Percentiles rank a stretch among this genome's conserved stretches.
Evolutionary conservation across 2,888 invertebrate genomes (phyloP).

Genomic region (Sthenelais limicola): DNA sequence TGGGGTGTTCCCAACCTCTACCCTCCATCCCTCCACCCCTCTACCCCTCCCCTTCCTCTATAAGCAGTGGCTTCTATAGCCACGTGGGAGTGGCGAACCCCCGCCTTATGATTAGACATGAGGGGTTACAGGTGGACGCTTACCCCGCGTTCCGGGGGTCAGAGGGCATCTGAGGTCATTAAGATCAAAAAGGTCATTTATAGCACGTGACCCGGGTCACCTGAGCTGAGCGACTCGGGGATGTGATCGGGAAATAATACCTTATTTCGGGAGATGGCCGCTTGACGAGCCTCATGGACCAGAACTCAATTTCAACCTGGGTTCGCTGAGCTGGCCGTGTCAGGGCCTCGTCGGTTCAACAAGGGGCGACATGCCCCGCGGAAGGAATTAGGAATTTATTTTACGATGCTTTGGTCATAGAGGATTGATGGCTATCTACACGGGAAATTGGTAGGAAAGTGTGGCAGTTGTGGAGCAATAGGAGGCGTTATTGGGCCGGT

Average conservation of each 20-base stretch:
- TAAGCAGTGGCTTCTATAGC: slow-evolving; percentile 1
- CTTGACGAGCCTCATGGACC: background rate
- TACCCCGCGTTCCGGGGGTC: slow-evolving; percentile 4
- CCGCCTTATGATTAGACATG: background rate
- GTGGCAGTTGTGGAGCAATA: slow-evolving; percentile 32
- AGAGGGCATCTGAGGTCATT: slow-evolving; percentile 7
- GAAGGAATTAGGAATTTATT: slow-evolving; percentile 21
- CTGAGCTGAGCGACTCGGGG: background rate
- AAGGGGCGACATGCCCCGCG: slow-evolving; percentile 15
- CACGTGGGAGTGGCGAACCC: background rate
- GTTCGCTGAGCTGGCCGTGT: slow-evolving; percentile 5
- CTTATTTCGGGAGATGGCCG: slow-evolving; percentile 9
- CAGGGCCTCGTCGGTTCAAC: slow-evolving; percentile 23
- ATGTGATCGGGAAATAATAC: slow-evolving; percentile 30
- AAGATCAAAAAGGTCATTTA: slow-evolving; percentile 5
- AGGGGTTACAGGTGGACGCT: slow-evolving; percentile 1
- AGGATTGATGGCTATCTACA: slow-evolving; percentile 17
- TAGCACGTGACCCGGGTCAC: background rate
- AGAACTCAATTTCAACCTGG: slow-evolving; percentile 22
- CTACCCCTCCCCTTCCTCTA: background rate
- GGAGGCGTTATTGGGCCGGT: slow-evolving; percentile 10
- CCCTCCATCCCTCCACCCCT: background rate
- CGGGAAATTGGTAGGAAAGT: slow-evolving; percentile 31
- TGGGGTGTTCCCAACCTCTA: no score
- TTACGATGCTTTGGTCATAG: background rate